Conservation (phyloP, 2,888 invertebrate species). For the Dasypolia templi region DNA sequence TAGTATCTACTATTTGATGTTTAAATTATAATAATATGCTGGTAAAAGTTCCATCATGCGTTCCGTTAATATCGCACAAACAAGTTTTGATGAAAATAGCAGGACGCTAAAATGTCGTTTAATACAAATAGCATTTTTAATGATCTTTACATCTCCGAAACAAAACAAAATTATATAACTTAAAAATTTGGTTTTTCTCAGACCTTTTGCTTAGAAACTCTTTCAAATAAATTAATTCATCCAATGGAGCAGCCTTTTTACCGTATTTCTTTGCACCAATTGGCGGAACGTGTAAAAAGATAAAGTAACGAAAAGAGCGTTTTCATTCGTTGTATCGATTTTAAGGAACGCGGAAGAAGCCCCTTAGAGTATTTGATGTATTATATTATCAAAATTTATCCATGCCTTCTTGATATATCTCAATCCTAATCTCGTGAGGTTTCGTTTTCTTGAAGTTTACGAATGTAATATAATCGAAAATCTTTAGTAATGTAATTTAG, state of each 20-base stretch:
- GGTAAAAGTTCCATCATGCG: background rate
- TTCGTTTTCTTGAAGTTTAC: constrained; percentile 2
- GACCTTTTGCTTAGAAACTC: background rate
- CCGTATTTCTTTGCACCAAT: constrained; percentile 4
- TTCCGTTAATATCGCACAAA: background rate
- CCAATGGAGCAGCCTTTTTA: background rate
- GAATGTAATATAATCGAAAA: constrained; percentile 7
- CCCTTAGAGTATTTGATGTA: constrained; percentile 23
- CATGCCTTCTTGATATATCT: constrained; percentile 23
- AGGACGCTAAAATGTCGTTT: background rate
- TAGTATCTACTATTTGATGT: background rate
- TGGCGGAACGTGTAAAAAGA: constrained; percentile 23
- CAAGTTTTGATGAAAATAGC: background rate
- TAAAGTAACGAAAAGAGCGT: constrained; percentile 38
- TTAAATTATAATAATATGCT: background rate
- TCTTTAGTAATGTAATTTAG: background rate
- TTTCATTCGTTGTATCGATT: constrained; percentile 18
- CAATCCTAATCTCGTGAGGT: constrained; percentile 8
- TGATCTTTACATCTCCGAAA: background rate
- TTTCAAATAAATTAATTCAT: constrained; percentile 13
- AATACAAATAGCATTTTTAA: background rate
- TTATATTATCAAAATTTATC: constrained; percentile 43
- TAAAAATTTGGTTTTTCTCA: background rate
- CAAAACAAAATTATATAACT: no score
- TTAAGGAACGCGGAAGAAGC: background rate